Evolutionary conservation across 1,140 invertebrate genomes (phyloP).

Genomic region (Trichoplusia ni): DNA sequence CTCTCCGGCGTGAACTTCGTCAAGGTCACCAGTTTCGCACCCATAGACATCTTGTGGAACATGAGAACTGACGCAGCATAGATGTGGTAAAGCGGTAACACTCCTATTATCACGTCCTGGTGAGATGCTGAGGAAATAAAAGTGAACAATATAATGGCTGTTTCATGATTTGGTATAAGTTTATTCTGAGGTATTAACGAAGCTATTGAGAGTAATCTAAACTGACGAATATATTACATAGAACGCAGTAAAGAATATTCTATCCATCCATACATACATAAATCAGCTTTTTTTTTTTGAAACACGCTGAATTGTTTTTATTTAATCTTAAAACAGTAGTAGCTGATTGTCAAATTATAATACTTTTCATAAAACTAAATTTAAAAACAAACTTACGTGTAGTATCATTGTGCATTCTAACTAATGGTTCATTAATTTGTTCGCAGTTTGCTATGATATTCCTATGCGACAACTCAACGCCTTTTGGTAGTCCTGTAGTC

Average conservation of each 20-base stretch:
- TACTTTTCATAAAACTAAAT: too few species aligned
- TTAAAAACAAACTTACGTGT: constrained; percentile 47
- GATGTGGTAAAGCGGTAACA: constrained; percentile 94
- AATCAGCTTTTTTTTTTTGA: too few species aligned
- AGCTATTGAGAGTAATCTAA: too few species aligned
- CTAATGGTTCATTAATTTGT: constrained; percentile 70
- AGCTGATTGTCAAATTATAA: too few species aligned
- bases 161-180: too few species aligned
- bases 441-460: constrained; percentile 83
- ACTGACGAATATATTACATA: too few species aligned
- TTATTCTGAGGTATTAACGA: too few species aligned
- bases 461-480: constrained; percentile 89
- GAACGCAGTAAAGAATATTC: too few species aligned
- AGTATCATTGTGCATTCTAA: constrained; percentile 62
- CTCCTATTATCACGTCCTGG: constrained; percentile 83
- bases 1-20: constrained; percentile 87
- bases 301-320: too few species aligned
- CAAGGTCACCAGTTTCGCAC: constrained; percentile 86
- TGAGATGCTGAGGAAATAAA: constrained; percentile 73
- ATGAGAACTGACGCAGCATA: constrained; percentile 87
- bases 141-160: background rate
- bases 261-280: too few species aligned
- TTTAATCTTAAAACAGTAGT: too few species aligned
- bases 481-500: constrained; percentile 95
- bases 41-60: constrained; percentile 83